A percentile compares a stretch with the other conserved stretches of the same genome.
These are phyloP conservation scores for Zootermopsis nevadensis DNA, from an alignment of 2,888 invertebrate genomes.

Conservation along the genomic window DNA sequence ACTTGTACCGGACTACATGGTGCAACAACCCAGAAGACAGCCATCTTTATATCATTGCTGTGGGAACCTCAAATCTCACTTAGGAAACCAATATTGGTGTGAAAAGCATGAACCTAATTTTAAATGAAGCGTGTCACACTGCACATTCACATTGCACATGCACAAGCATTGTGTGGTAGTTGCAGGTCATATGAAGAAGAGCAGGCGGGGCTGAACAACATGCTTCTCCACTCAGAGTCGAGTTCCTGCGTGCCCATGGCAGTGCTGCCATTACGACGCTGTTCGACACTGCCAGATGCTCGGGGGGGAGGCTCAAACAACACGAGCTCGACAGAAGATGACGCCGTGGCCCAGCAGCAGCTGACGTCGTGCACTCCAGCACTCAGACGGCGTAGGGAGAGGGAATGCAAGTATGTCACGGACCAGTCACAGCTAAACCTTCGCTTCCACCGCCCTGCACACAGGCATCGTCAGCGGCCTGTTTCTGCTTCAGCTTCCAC, in stretches of 20 bases:
- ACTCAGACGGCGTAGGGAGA: slow-evolving; percentile 77
- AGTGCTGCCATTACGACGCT: slow-evolving; percentile 58
- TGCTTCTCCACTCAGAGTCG: slow-evolving; percentile 53
- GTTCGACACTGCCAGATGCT: slow-evolving; percentile 63
- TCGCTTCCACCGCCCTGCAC: slow-evolving; percentile 73
- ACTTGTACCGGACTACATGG: too few species aligned
- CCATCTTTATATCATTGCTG: too few species aligned
- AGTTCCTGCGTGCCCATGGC: slow-evolving; percentile 28
- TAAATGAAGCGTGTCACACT: neutral
- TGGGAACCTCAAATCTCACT: too few species aligned
- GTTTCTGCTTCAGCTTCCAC: slow-evolving; percentile 42
- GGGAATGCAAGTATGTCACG: slow-evolving; percentile 85
- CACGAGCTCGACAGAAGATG: slow-evolving; percentile 61
- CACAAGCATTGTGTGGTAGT: slow-evolving; percentile 3
- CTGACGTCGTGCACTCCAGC: slow-evolving; percentile 71
- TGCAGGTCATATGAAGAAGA: slow-evolving; percentile 37
- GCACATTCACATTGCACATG: neutral
- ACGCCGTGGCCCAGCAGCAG: slow-evolving; percentile 59
- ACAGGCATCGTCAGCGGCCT: slow-evolving; percentile 42
- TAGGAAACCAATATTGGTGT: too few species aligned
- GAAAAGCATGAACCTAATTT: too few species aligned
- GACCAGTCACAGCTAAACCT: slow-evolving; percentile 86
- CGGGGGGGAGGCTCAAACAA: slow-evolving; percentile 59
- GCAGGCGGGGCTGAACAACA: slow-evolving; percentile 55
- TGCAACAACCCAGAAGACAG: too few species aligned